Evolutionary conservation across 1,140 invertebrate species (phyloP), one percentile per base, ranked within the genome.

Genomic region (Aleiodes sp.): DNA sequence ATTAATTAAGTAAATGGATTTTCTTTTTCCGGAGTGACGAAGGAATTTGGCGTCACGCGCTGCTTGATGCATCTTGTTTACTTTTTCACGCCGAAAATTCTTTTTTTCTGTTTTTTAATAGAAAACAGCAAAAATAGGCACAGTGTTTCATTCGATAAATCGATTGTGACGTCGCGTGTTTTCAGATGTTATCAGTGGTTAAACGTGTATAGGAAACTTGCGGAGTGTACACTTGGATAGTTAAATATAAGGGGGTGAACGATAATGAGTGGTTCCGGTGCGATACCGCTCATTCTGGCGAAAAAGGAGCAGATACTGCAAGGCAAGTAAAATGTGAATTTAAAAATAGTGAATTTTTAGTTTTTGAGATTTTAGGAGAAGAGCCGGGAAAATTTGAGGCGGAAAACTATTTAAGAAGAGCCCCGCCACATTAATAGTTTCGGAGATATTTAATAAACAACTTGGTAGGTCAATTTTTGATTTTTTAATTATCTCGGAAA

Each of bases 181-280:
- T 24, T n/a, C 24, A 29, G 62, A 19, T 26, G 41, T 46, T 46
- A 64, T 64, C 62, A 64, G 35, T 41, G 24, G 21, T 43, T 21
- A 43, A 64, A 41, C 62, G 37, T 64, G 62, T n/a, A 57, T 26
- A 7, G 46, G 46, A 21, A 3, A 9, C 16, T 10, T 26, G 19
- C 21, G 24, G 21, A 46, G 62, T 37, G 35, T 64, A 29, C 26
- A 46, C 26, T 64, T 52, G 46, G 46, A 52, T 52, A 52, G 21
- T 24, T 52, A 24, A 52, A 24, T 52, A 52, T 12, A 52, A n/a
- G n/a, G 6, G 16, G 46, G 16, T 52, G 46, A 52, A n/a, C 12
- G 12, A 60, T 46, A 63, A 69, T 69, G 67, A 69, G 67, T 63
- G 57, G 28, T 39, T 68, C 57, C 14, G 60, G 67, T 16, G 67